These are phyloP conservation scores for Scotopteryx bipunctaria DNA, from an alignment of 2,888 invertebrate species.

Conservation along the genomic window DNA sequence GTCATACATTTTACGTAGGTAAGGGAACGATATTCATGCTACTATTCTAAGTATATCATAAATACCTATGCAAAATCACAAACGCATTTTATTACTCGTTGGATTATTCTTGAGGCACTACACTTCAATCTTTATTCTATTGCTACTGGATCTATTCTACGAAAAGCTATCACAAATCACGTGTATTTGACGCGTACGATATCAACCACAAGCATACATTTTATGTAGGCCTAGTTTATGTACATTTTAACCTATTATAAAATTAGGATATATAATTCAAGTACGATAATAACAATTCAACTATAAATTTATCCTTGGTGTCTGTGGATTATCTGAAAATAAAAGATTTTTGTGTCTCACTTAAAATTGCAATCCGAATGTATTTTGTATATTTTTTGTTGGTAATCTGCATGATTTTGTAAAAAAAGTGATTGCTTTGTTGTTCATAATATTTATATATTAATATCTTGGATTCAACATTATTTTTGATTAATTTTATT, in stretches of 20 bases:
- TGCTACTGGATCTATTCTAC: conserved; percentile 3
- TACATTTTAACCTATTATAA: conserved; percentile 17
- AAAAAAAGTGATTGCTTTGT: too few relatives aligned
- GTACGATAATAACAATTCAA: not conserved
- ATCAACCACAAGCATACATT: conserved; percentile 44
- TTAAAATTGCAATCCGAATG: not conserved
- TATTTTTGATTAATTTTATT: too few relatives aligned
- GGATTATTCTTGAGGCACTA: conserved; percentile 22
- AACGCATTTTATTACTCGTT: conserved; percentile 12
- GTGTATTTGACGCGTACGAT: conserved; percentile 17
- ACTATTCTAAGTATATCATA: too few relatives aligned
- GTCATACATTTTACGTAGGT: too few relatives aligned
- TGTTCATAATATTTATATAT: too few relatives aligned
- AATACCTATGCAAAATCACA: not conserved
- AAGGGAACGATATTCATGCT: too few relatives aligned
- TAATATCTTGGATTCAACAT: too few relatives aligned
- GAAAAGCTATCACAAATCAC: conserved; percentile 24
- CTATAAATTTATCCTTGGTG: conserved; percentile 16
- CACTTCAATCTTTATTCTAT: not conserved
- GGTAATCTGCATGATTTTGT: too few relatives aligned
- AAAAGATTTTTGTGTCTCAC: conserved; percentile 9
- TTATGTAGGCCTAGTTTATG: conserved; percentile 48
- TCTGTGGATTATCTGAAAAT: conserved; percentile 20
- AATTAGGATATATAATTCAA: conserved; percentile 7
- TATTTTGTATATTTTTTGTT: not conserved